Percentiles rank a stretch among this genome's conserved stretches.
Evolutionary conservation across 2,797 vertebrate genomes (phyloP).

Genomic region (Gymnopithys bicolor): DNA sequence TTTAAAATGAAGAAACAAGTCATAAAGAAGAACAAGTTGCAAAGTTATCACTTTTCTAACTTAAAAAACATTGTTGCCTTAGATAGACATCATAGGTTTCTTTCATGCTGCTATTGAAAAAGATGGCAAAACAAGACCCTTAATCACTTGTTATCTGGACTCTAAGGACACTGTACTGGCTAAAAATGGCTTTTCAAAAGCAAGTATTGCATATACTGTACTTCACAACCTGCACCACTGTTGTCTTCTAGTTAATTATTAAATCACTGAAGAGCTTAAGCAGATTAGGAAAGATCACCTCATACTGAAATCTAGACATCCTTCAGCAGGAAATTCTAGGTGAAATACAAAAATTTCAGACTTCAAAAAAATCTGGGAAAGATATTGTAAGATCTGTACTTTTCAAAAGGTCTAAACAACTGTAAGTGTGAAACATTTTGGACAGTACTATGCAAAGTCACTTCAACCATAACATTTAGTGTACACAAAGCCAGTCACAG

Average conservation of each 20-base stretch:
- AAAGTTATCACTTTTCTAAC: background rate
- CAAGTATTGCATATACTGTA: background rate
- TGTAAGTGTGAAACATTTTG: background rate
- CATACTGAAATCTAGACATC: background rate
- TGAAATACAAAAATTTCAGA: background rate
- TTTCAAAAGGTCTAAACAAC: background rate
- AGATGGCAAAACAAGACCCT: background rate
- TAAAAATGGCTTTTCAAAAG: slow-evolving; percentile 5
- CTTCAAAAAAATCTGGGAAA: background rate
- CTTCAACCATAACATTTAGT: background rate
- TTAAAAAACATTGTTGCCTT: background rate
- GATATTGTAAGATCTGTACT: background rate
- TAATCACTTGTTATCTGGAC: background rate
- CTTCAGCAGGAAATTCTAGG: background rate
- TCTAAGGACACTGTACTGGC: background rate
- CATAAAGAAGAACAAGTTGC: background rate
- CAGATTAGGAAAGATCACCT: background rate
- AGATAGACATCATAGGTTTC: background rate
- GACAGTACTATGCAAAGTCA: background rate
- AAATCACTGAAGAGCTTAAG: background rate
- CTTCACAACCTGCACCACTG: background rate
- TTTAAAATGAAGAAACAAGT: background rate
- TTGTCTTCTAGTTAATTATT: slow-evolving; percentile 27
- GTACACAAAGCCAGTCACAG: background rate
- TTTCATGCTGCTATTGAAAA: background rate